A percentile compares a stretch with the other conserved stretches of the same genome.
Conservation (phyloP, 2,113 vertebrate species). For the Peromyscus maniculatus region DNA sequence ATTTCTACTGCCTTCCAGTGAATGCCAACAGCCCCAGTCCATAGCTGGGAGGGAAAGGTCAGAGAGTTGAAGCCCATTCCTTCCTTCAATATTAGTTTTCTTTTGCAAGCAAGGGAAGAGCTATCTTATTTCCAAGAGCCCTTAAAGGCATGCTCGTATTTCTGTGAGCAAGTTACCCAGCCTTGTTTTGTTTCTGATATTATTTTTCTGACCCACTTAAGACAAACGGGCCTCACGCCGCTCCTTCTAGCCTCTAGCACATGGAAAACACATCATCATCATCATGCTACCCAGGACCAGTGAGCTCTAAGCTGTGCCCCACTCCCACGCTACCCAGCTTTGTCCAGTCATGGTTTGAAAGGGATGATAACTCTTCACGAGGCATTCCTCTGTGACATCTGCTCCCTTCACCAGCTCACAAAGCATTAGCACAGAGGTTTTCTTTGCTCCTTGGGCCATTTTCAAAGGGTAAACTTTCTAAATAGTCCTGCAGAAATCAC, state of each 20-base stretch:
- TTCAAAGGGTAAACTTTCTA: slow-evolving; percentile 82
- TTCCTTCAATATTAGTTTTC: neutral
- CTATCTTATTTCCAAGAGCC: neutral
- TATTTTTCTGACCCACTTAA: slow-evolving; percentile 76
- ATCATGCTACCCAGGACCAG: slow-evolving; percentile 51
- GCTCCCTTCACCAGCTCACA: slow-evolving; percentile 77
- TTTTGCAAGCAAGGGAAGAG: slow-evolving; percentile 15
- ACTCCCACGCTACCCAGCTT: neutral
- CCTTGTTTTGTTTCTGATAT: slow-evolving; percentile 43
- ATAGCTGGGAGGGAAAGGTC: neutral
- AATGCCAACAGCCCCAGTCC: neutral
- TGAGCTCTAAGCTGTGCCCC: neutral
- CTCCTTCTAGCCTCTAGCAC: slow-evolving; percentile 31
- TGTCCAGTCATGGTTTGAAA: slow-evolving; percentile 73
- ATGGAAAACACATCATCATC: slow-evolving; percentile 71
- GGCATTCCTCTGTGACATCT: slow-evolving; percentile 78
- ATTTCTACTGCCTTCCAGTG: neutral
- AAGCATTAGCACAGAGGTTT: slow-evolving; percentile 82
- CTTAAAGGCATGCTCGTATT: slow-evolving; percentile 29
- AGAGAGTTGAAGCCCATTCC: neutral
- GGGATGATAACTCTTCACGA: slow-evolving; percentile 68
- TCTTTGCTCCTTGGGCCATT: slow-evolving; percentile 81
- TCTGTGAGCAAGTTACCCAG: slow-evolving; percentile 13
- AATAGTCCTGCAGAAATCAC: slow-evolving; percentile 79
- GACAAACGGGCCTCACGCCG: slow-evolving; percentile 28